These are phyloP conservation scores for Tenthredo livida DNA, from an alignment of 2,888 invertebrate genomes.

Conservation along the genomic window DNA sequence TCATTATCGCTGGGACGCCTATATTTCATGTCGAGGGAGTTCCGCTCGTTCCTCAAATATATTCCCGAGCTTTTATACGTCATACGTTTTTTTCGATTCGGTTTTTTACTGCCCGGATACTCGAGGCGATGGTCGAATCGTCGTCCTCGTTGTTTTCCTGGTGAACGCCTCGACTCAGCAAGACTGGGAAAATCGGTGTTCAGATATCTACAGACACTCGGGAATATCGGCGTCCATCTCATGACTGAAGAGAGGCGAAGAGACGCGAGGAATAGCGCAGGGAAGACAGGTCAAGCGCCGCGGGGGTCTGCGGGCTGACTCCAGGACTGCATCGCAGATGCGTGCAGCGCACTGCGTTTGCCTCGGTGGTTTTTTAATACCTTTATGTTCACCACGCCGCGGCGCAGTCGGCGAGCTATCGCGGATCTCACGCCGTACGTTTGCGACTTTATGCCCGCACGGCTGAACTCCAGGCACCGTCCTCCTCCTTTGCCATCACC, in stretches of 20 bases:
- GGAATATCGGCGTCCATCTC: conserved; percentile 35
- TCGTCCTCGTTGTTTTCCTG: neutral
- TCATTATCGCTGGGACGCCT: conserved; percentile 75
- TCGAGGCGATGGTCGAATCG: neutral
- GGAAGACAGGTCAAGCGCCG: conserved; percentile 77
- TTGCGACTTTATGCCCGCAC: conserved; percentile 78
- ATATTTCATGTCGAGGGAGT: conserved; percentile 63
- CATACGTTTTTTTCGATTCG: neutral
- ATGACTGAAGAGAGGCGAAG: conserved; percentile 16
- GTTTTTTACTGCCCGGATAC: neutral
- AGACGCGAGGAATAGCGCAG: conserved; percentile 45
- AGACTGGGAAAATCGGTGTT: neutral
- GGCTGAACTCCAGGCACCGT: conserved; percentile 71
- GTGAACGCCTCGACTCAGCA: neutral
- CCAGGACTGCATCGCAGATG: conserved; percentile 43
- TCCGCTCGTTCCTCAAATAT: conserved; percentile 16
- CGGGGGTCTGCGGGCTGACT: conserved; percentile 73
- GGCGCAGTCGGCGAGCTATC: conserved; percentile 75
- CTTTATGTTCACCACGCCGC: conserved; percentile 75
- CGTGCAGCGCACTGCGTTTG: conserved; percentile 21
- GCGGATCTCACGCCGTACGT: conserved; percentile 78
- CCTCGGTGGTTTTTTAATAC: conserved; percentile 67
- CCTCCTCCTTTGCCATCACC: conserved; percentile 73
- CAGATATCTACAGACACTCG: neutral
- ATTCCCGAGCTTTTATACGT: neutral